Base-by-base conservation (phyloP, 1,140 invertebrate genomes). In the Contarinia nasturtii region DNA sequence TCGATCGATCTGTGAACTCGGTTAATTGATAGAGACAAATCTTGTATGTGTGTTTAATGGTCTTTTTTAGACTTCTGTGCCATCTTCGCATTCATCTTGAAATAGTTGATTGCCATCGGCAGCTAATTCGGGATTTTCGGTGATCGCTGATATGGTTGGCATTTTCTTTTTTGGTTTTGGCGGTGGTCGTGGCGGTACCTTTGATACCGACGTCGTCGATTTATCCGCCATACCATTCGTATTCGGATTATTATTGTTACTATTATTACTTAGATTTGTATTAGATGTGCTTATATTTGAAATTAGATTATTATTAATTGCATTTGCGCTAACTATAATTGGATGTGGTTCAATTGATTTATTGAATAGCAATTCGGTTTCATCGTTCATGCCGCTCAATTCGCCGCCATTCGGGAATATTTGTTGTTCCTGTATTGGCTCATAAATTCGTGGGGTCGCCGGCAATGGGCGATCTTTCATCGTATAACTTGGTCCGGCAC, bases 1-100 rank as follows among this genome's bases (percentile, higher is more conserved):
- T 38, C 17, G 12, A 38, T 38, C 36, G 36, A 17, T 4, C 14
- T 5, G 12, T 4, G 3, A 14, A 17, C 12, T 14, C 14, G 12
- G 12, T 4, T n/a, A 14, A 17, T 38, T 14, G 17, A 38, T n/a
- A n/a, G 36, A 38, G 14, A 34, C 33, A 34, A 27, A 27, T 27
- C 10, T 3, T 27, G 27, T 27, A 10, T 27, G 27, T 27, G 27
- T 27, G 27, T 27, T 27, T 27, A 10, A 10, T 27, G 10, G 10
- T 27, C 10, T 27, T 27, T 3, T 27, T 27, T 63, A 85, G 67
- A 88, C 83, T 71, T 86, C 83, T 53, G 83, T 88, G 37, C 84
- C 84, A 54, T 88, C 83, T 56, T 86, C 83, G 11, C 80, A 81
- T 64, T 88, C 83, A 57, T 88, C 84, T 55, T 86, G 81, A 54